Percentiles rank a stretch among this genome's conserved stretches.
Conservation (phyloP, 1,140 invertebrate genomes). For the Epicauta chinensis region DNA sequence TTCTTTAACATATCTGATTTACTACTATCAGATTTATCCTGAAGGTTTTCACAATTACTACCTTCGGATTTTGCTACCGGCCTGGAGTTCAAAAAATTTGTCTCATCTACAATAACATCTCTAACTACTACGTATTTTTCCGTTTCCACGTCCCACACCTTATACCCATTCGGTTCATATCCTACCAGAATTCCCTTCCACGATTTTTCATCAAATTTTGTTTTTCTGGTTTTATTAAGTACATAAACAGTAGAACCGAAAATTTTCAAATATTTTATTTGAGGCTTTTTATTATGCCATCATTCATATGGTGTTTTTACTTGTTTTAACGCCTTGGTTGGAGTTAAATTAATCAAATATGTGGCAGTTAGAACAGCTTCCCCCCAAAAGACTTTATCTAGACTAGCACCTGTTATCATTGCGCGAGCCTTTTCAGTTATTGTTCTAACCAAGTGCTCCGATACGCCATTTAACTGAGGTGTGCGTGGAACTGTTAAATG, state of each 20-base stretch:
- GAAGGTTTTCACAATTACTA: background rate
- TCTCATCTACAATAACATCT: slow-evolving; percentile 43
- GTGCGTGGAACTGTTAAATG: slow-evolving; percentile 44
- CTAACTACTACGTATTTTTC: slow-evolving; percentile 37
- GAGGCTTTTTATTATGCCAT: slow-evolving; percentile 44
- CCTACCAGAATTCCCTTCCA: slow-evolving; percentile 41
- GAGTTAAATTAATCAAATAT: slow-evolving; percentile 44
- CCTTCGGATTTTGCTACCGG: slow-evolving; percentile 10
- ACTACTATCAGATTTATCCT: background rate
- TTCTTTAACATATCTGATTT: no score
- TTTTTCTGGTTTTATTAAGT: slow-evolving; percentile 40
- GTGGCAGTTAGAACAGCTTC: slow-evolving; percentile 40
- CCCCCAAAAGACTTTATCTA: slow-evolving; percentile 39
- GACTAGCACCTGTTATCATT: slow-evolving; percentile 37
- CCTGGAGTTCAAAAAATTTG: slow-evolving; percentile 34
- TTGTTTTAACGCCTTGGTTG: slow-evolving; percentile 38
- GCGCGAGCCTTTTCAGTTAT: slow-evolving; percentile 43
- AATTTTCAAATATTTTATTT: slow-evolving; percentile 44
- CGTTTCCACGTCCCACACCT: slow-evolving; percentile 37
- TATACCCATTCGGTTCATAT: slow-evolving; percentile 45
- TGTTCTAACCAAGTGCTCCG: slow-evolving; percentile 45
- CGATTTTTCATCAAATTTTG: slow-evolving; percentile 43
- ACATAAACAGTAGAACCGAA: slow-evolving; percentile 46
- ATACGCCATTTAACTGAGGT: slow-evolving; percentile 48
- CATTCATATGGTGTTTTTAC: slow-evolving; percentile 44